phyloP scores from a whole-genome alignment of 1,140 invertebrate genomes.

The Aculops lycopersici region DNA sequence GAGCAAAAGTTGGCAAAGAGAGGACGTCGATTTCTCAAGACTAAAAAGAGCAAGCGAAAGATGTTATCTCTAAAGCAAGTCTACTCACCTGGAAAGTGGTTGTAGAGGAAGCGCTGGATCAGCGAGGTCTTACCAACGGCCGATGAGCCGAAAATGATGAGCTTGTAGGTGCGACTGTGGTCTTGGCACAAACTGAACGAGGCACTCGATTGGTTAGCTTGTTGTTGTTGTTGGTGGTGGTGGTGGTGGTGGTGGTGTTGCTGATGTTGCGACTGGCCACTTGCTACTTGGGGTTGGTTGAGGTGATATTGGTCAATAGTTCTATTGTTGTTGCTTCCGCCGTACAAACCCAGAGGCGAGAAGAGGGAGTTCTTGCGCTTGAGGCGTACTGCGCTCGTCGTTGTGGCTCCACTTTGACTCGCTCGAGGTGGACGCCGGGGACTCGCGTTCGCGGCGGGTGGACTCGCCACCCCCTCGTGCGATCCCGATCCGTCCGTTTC shows the following conservation, averaged over 20 bases:
- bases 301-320: not conserved
- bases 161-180: not conserved
- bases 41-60: no score
- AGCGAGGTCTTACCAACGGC: not conserved
- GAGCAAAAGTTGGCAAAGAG: no score
- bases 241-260: not conserved
- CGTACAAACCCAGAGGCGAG: not conserved
- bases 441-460: not conserved
- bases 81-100: not conserved
- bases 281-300: not conserved
- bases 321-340: not conserved
- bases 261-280: not conserved
- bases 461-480: not conserved
- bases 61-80: no score
- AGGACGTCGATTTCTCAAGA: no score
- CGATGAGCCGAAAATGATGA: not conserved
- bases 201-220: not conserved
- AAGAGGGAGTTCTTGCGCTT: not conserved
- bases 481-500: not conserved
- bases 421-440: not conserved
- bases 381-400: not conserved
- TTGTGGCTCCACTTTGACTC: not conserved
- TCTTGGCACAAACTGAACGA: not conserved
- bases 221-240: not conserved
- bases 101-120: not conserved